Evolutionary conservation across 2,888 invertebrate genomes (phyloP).

Genomic region (Alitta virens): DNA sequence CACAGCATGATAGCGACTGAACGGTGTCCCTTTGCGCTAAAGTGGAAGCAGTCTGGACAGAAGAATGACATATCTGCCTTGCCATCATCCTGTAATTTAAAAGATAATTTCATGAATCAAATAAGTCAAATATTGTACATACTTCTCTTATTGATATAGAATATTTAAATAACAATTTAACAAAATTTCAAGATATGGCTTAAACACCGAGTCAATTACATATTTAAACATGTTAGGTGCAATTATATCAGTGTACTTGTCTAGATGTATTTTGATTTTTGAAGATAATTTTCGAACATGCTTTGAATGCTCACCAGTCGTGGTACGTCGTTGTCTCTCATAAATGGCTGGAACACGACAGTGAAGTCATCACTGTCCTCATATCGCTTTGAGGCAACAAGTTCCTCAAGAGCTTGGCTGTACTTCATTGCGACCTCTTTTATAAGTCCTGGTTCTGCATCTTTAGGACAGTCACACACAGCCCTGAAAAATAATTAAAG

Average conservation of each 20-base stretch:
- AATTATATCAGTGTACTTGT: too few species aligned
- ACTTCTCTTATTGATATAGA: too few species aligned
- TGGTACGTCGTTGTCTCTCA: constrained; percentile 29
- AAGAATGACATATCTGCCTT: constrained; percentile 44
- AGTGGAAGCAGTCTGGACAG: constrained; percentile 54
- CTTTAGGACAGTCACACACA: background rate
- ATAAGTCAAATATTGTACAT: too few species aligned
- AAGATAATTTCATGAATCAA: too few species aligned
- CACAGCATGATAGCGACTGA: constrained; percentile 47
- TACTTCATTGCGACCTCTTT: constrained; percentile 24
- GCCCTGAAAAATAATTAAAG: background rate
- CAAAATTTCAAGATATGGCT: too few species aligned
- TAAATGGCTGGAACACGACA: constrained; percentile 50
- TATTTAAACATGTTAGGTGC: too few species aligned
- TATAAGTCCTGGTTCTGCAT: background rate
- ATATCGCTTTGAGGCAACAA: constrained; percentile 41
- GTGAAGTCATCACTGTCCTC: constrained; percentile 49
- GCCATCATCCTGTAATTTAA: background rate
- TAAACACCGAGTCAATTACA: too few species aligned
- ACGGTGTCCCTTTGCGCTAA: constrained; percentile 45
- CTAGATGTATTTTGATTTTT: too few species aligned
- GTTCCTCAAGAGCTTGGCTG: constrained; percentile 30
- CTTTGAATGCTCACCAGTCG: background rate
- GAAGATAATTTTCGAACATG: background rate
- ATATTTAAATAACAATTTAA: too few species aligned